phyloP scores from a whole-genome alignment of 1,140 invertebrate genomes.

The Forficula auricularia region DNA sequence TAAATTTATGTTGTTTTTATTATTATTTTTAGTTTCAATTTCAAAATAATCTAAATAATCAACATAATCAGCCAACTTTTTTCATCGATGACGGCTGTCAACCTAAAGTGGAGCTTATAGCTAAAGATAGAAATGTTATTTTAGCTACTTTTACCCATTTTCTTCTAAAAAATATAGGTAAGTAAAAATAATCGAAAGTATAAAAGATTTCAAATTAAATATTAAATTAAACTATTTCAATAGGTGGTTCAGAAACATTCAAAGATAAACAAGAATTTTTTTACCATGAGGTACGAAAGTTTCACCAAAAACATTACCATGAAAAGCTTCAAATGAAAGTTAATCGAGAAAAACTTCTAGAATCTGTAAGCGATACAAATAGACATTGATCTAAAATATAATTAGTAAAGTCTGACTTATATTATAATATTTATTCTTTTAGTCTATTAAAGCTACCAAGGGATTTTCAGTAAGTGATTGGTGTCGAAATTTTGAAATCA shows the following conservation, averaged over 20 bases:
- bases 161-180: conserved; percentile 79
- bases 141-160: conserved; percentile 84
- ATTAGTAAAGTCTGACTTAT: background rate
- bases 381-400: background rate
- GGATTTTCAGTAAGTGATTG: conserved; percentile 65
- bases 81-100: conserved; percentile 83
- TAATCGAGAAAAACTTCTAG: conserved; percentile 57
- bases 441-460: conserved; percentile 71
- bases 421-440: conserved; percentile 10
- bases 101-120: conserved; percentile 60
- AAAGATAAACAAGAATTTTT: conserved; percentile 87
- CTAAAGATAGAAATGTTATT: conserved; percentile 72
- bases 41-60: conserved; percentile 25
- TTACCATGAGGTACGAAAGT: conserved; percentile 77
- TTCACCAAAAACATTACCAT: conserved; percentile 67
- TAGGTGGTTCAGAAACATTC: conserved; percentile 80
- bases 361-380: conserved; percentile 37
- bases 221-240: conserved; percentile 6
- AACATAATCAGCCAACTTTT: conserved; percentile 34
- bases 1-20: conserved; percentile 1
- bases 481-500: conserved; percentile 85
- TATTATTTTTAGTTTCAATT: conserved; percentile 39
- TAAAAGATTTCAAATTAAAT: background rate
- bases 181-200: conserved; percentile 7
- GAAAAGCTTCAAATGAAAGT: conserved; percentile 70